Conservation (phyloP, 2,113 vertebrate genomes). For the Theristicus caerulescens region DNA sequence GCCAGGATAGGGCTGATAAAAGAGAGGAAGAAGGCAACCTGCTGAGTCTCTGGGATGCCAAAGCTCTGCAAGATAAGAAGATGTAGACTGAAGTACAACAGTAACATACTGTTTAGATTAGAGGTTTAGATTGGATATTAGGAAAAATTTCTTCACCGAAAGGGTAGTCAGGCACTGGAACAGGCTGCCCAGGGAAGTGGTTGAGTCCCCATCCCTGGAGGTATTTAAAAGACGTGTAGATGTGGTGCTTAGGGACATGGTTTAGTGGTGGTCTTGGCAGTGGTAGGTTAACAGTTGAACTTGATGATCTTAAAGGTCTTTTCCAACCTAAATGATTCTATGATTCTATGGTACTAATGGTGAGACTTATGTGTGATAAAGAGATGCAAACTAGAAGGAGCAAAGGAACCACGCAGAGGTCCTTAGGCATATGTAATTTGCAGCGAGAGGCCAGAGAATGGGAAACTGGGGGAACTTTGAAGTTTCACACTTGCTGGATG, state of each 20-base stretch:
- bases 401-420: not conserved
- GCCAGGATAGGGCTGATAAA: not conserved
- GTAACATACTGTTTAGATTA: not conserved
- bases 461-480: not conserved
- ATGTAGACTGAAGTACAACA: not conserved
- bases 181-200: too few relatives aligned
- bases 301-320: too few relatives aligned
- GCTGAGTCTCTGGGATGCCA: not conserved
- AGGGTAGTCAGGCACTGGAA: too few relatives aligned
- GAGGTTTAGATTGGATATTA: too few relatives aligned
- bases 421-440: not conserved
- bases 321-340: too few relatives aligned
- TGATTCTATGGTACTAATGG: not conserved
- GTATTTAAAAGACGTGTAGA: too few relatives aligned
- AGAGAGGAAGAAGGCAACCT: not conserved
- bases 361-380: not conserved
- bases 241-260: too few relatives aligned
- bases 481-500: not conserved
- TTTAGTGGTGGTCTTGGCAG: too few relatives aligned
- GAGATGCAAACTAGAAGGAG: not conserved
- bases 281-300: too few relatives aligned
- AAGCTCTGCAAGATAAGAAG: not conserved
- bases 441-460: not conserved
- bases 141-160: too few relatives aligned
- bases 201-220: too few relatives aligned